These are phyloP conservation scores for Centropus unirufus DNA, from an alignment of 2,113 vertebrate genomes.

Conservation along the genomic window DNA sequence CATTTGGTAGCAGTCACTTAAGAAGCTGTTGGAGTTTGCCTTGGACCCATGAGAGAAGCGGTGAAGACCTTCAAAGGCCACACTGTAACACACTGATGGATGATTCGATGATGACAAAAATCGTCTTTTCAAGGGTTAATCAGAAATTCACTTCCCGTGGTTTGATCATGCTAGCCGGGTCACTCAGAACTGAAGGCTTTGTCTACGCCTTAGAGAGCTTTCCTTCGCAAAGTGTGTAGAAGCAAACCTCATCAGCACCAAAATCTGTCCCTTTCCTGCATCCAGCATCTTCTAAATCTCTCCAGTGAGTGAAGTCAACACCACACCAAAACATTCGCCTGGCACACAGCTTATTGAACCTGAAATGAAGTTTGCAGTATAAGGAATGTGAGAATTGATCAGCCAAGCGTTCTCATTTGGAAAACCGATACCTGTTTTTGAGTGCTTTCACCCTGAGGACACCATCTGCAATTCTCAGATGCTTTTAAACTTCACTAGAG, in stretches of 20 bases:
- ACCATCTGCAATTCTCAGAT: not conserved
- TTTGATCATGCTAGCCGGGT: too few relatives aligned
- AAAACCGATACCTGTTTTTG: not conserved
- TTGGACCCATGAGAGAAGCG: not conserved
- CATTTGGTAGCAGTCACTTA: not conserved
- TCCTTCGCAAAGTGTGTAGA: not conserved
- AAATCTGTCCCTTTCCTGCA: not conserved
- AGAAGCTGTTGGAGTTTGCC: not conserved
- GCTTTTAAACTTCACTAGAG: not conserved
- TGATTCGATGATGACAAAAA: not conserved
- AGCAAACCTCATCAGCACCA: not conserved
- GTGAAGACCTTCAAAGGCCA: not conserved
- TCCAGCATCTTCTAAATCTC: not conserved
- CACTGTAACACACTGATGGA: not conserved
- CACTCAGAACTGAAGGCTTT: not conserved
- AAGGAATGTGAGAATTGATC: not conserved
- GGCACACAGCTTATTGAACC: not conserved
- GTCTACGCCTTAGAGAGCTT: not conserved
- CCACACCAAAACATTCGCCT: not conserved
- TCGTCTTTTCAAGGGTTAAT: not conserved
- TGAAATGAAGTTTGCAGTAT: not conserved
- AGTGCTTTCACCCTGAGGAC: not conserved
- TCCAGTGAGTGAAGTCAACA: not conserved
- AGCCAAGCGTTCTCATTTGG: not conserved
- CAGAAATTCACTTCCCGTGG: not conserved